A percentile compares a stretch with the other conserved stretches of the same genome.
Evolutionary conservation across 2,113 vertebrate species (phyloP).

Genomic region (Pyrgilauda ruficollis): DNA sequence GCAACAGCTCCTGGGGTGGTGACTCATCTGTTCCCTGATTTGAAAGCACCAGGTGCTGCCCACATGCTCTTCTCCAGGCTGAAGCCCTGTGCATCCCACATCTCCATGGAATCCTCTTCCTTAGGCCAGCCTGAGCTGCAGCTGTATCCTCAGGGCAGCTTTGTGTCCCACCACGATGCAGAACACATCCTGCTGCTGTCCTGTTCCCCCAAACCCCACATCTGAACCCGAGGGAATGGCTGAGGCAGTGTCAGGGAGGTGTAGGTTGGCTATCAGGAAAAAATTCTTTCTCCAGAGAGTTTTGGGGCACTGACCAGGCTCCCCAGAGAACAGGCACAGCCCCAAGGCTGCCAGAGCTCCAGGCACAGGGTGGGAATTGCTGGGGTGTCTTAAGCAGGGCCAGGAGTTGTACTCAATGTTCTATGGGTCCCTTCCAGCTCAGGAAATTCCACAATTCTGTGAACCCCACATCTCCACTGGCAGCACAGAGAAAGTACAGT

Average conservation of each 20-base stretch:
- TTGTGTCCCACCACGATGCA: background rate
- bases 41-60: background rate
- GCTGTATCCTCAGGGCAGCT: background rate
- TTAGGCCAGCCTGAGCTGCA: background rate
- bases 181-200: background rate
- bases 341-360: background rate
- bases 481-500: background rate
- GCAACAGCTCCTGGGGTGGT: background rate
- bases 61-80: background rate
- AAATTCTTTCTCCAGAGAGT: background rate
- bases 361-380: background rate
- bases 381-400: background rate
- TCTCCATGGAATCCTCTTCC: background rate
- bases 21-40: background rate
- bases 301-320: background rate
- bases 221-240: background rate
- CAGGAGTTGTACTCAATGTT: rapidly evolving
- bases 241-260: background rate
- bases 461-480: background rate
- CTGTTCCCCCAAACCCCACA: background rate
- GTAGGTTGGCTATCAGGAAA: rapidly evolving
- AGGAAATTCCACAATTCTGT: background rate
- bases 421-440: background rate
- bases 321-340: background rate
- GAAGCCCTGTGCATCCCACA: background rate